Evolutionary conservation across 2,888 invertebrate genomes (phyloP), one percentile per base, ranked within the genome.

Genomic region (Lycia hirtaria): DNA sequence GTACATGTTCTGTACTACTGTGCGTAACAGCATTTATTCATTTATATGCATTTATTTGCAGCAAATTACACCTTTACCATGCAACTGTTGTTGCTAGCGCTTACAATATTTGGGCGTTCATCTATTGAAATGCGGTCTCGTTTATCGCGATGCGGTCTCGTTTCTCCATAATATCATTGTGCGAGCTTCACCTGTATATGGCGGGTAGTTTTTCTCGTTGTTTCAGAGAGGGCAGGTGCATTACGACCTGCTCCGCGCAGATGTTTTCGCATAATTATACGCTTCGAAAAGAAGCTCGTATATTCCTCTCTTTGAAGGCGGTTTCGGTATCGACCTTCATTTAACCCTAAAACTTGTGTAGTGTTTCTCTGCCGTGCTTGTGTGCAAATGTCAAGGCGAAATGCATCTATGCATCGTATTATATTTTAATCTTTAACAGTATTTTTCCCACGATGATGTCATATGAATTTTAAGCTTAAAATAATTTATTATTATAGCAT

Each of bases 211-310:
- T 82, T 85, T 87, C 77, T 83, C 84, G 80, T 81, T 80, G 80
- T 87, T 87, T 87, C 79, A 67, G 81, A 65, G 82, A 6, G 28
- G 28, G 40, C 89, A 88, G 88, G 87, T 85, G 86, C 56, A 43
- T 5, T 37, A 19, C 59, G 60, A 73, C 80, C 83, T 73, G 72
- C 81, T 79, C 65, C 60, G 56, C 65, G 84, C 89, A 89, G 88
- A 88, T 89, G 89, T 71, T 56, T 56, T 58, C 47, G 57, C 35
- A 61, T 56, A 57, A 62, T 65, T 65, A n/a, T n/a, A 62, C 58
- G 51, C 67, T 60, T 33, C 66, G 56, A 67, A 56, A 56, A 43
- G 24, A n/a, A 19, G 24, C 51, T 15, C 28, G 26, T 68, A 74
- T 73, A 65, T 69, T 45, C 14, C 2, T 33, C 32, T 45, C 9